A percentile compares a stretch with the other conserved stretches of the same genome.
Evolutionary conservation across 2,797 vertebrate species (phyloP).

Genomic region (Allobates femoralis): DNA sequence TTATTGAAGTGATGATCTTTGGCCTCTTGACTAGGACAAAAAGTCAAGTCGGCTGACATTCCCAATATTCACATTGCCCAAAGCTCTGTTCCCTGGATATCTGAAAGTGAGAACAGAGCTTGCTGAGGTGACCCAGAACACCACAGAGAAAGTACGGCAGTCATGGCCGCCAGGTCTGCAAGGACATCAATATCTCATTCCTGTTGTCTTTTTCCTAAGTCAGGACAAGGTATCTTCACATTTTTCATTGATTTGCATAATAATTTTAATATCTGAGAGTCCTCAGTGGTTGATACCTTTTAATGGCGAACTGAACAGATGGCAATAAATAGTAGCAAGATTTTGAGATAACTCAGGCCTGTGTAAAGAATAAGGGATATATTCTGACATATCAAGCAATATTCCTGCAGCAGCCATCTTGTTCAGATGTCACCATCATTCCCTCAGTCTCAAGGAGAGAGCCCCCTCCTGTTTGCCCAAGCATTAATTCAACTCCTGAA

Average conservation of each 20-base stretch:
- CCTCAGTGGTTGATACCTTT: too few species aligned
- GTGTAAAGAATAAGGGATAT: too few species aligned
- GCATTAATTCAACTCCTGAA: too few species aligned
- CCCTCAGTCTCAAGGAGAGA: too few species aligned
- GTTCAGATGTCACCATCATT: too few species aligned
- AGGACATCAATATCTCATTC: conserved; percentile 65
- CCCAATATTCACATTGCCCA: conserved; percentile 68
- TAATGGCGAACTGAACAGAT: too few species aligned
- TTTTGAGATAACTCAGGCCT: too few species aligned
- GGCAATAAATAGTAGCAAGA: too few species aligned
- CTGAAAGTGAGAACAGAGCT: conserved; percentile 71
- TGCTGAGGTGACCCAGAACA: conserved; percentile 61
- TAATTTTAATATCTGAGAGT: conserved; percentile 46
- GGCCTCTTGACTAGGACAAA: conserved; percentile 69
- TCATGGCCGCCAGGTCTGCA: conserved; percentile 60
- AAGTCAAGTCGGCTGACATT: conserved; percentile 64
- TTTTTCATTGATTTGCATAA: conserved; percentile 27
- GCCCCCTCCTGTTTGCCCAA: too few species aligned
- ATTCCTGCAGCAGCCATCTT: too few species aligned
- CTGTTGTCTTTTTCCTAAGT: conserved; percentile 63
- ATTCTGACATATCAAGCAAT: too few species aligned
- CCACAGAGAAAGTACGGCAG: conserved; percentile 67
- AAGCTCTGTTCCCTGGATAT: conserved; percentile 64
- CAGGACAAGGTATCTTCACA: conserved; percentile 18
- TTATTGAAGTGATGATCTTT: conserved; percentile 74